Percentiles rank a stretch among this genome's conserved stretches.
Conservation (phyloP, 2,797 vertebrate genomes). For the Botia almorhae region DNA sequence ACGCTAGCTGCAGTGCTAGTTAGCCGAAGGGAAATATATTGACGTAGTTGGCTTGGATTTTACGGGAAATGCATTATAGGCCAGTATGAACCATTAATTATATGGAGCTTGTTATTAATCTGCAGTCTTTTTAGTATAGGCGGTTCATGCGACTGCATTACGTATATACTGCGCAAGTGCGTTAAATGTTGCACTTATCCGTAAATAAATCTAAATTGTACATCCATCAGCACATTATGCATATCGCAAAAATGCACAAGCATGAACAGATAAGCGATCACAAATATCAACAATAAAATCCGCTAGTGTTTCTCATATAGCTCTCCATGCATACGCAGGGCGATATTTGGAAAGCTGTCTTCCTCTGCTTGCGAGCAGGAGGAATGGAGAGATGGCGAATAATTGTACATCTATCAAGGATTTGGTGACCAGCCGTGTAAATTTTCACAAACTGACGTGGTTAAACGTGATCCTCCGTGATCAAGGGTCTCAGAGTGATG, state of each 20-base stretch:
- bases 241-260: not conserved
- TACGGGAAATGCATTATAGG: conserved; percentile 34
- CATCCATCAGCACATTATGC: not conserved
- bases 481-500: not conserved
- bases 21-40: conserved; percentile 36
- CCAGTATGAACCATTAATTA: not conserved
- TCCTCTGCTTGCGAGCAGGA: no score
- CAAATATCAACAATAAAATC: not conserved
- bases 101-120: not conserved
- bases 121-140: not conserved
- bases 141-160: not conserved
- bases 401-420: not conserved
- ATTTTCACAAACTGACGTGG: not conserved
- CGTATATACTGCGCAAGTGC: conserved; percentile 1
- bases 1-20: conserved; percentile 40
- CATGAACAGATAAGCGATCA: not conserved
- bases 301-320: not conserved
- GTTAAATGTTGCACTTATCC: not conserved
- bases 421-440: not conserved
- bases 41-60: conserved; percentile 52
- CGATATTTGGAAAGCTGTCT: not conserved
- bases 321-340: no score
- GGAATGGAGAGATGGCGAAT: not conserved
- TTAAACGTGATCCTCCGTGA: not conserved
- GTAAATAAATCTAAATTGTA: not conserved